These are phyloP conservation scores for Griposia aprilina DNA, from an alignment of 2,888 invertebrate species.

Conservation along the genomic window DNA sequence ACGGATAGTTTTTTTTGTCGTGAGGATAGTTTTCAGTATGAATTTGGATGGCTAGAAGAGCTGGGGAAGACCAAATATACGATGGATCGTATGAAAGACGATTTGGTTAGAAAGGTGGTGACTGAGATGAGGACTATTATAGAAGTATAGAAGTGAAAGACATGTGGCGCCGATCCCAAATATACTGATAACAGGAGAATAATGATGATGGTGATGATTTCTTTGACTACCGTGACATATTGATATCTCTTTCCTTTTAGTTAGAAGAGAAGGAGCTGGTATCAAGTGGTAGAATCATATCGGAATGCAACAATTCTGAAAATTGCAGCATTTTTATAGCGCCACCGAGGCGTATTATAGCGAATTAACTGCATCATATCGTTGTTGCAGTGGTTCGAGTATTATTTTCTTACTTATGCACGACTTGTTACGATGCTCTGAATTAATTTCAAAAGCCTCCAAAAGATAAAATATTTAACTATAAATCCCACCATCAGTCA, in stretches of 20 bases:
- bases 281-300: neutral
- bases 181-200: neutral
- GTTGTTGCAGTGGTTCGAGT: neutral
- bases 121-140: neutral
- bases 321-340: neutral
- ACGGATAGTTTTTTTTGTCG: conserved; percentile 1
- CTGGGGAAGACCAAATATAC: neutral
- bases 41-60: neutral
- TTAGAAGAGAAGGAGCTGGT: neutral
- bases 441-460: neutral
- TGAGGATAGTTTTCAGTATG: neutral
- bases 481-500: neutral
- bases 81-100: neutral
- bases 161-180: neutral
- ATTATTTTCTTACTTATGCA: neutral
- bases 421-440: neutral
- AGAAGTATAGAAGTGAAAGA: neutral
- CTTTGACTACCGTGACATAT: neutral
- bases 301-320: neutral
- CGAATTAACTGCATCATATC: neutral
- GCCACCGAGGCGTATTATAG: neutral
- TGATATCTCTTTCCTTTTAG: neutral
- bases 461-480: neutral
- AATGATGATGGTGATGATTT: neutral
- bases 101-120: neutral